Conservation (phyloP, 1,140 invertebrate genomes). For the Arctopsyche grandis region DNA sequence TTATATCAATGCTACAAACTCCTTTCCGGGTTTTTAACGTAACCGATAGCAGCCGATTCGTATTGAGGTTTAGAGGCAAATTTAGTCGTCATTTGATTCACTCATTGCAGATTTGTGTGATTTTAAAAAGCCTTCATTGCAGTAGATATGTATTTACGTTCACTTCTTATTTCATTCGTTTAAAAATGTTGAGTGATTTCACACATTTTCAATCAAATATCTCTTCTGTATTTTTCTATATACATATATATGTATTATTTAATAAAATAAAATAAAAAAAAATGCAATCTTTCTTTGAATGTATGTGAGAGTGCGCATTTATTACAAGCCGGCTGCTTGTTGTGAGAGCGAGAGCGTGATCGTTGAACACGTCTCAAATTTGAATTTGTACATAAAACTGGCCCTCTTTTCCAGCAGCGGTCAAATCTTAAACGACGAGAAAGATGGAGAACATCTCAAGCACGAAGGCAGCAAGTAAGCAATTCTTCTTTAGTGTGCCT, state of each 20-base stretch:
- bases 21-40: not conserved
- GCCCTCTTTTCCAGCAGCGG: constrained; percentile 57
- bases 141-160: constrained; percentile 1
- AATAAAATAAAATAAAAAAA: not conserved
- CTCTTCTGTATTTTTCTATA: not conserved
- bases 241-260: too few relatives aligned
- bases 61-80: constrained; percentile 1
- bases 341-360: too few relatives aligned
- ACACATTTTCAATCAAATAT: not conserved
- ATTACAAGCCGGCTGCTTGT: too few relatives aligned
- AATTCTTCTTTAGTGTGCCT: not conserved
- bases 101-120: constrained; percentile 12
- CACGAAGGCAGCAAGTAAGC: constrained; percentile 67
- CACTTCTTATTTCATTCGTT: constrained; percentile 4
- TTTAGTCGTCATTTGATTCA: constrained; percentile 6
- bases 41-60: not conserved
- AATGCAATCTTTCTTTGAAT: not conserved
- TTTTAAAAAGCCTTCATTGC: not conserved
- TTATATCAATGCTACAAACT: not conserved
- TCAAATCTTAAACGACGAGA: constrained; percentile 63
- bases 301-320: too few relatives aligned
- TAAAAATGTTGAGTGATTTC: not conserved
- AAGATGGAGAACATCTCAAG: constrained; percentile 65
- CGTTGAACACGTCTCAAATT: too few relatives aligned
- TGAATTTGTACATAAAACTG: not conserved